A percentile compares a stretch with the other conserved stretches of the same genome.
These are phyloP conservation scores for Amphiprion percula DNA, from an alignment of 2,113 vertebrate genomes.

Conservation along the genomic window DNA sequence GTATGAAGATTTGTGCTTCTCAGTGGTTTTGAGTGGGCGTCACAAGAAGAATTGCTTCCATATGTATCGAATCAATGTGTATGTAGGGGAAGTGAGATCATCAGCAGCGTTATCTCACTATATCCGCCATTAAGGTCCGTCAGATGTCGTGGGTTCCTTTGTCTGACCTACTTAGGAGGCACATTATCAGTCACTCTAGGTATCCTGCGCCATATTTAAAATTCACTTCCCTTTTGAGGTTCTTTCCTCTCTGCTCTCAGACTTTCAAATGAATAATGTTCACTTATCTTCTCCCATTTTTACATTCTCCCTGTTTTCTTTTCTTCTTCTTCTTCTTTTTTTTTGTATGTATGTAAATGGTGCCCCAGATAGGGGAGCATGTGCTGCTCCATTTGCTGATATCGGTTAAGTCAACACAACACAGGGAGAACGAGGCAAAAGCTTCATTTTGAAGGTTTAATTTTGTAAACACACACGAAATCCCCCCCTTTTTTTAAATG, in stretches of 20 bases:
- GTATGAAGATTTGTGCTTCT: background rate
- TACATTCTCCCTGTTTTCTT: background rate
- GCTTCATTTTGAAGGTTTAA: slow-evolving; percentile 11
- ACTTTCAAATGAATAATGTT: slow-evolving; percentile 55
- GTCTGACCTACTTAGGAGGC: slow-evolving; percentile 62
- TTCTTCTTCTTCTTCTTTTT: background rate
- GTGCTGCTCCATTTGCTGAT: slow-evolving; percentile 48
- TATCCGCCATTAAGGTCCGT: slow-evolving; percentile 56
- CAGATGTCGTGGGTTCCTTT: slow-evolving; percentile 35
- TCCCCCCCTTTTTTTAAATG: background rate
- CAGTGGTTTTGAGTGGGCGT: background rate
- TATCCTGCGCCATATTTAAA: slow-evolving; percentile 31
- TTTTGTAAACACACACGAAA: slow-evolving; percentile 8
- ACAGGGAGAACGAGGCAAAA: background rate
- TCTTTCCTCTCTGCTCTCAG: slow-evolving; percentile 9
- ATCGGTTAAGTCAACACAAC: slow-evolving; percentile 17
- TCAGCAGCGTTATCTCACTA: background rate
- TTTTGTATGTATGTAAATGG: slow-evolving; percentile 62
- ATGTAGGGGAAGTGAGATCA: background rate
- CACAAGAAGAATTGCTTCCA: no score
- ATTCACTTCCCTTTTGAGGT: slow-evolving; percentile 47
- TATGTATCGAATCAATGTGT: no score
- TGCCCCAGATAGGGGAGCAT: slow-evolving; percentile 59
- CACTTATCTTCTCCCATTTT: slow-evolving; percentile 28
- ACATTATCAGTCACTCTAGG: slow-evolving; percentile 50